Evolutionary conservation across 2,888 invertebrate genomes (phyloP).

Genomic region (Amphipyra tragopoginis): DNA sequence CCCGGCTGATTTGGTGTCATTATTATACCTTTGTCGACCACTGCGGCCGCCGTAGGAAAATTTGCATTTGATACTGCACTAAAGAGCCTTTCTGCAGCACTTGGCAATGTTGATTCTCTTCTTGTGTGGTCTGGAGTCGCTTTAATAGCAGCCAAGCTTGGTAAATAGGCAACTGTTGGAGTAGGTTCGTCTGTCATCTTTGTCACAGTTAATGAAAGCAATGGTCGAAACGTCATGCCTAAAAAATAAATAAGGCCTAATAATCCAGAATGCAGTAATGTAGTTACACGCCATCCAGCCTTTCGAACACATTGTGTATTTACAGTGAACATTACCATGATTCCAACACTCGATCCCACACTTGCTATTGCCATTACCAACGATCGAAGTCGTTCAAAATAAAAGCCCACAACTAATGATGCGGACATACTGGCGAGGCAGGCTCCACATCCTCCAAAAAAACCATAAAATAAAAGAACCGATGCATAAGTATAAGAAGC

Average conservation of each 20-base stretch:
- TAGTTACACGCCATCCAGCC: slow-evolving; percentile 79
- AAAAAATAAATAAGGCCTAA: slow-evolving; percentile 77
- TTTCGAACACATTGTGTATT: slow-evolving; percentile 74
- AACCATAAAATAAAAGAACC: slow-evolving; percentile 78
- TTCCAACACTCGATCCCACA: slow-evolving; percentile 80
- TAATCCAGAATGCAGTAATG: slow-evolving; percentile 79
- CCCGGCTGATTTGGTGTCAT: slow-evolving; percentile 66
- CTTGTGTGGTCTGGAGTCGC: slow-evolving; percentile 61
- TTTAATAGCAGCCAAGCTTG: slow-evolving; percentile 70
- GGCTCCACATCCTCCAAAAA: slow-evolving; percentile 77
- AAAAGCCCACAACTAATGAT: slow-evolving; percentile 81
- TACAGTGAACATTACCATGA: slow-evolving; percentile 76
- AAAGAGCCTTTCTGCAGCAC: slow-evolving; percentile 65
- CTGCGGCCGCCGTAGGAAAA: slow-evolving; percentile 81
- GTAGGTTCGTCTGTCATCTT: slow-evolving; percentile 75
- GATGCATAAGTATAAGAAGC: slow-evolving; percentile 70
- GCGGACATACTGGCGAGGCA: slow-evolving; percentile 79
- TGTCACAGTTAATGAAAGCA: slow-evolving; percentile 77
- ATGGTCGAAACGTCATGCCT: slow-evolving; percentile 79
- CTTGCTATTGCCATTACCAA: slow-evolving; percentile 77
- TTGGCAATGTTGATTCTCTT: slow-evolving; percentile 59
- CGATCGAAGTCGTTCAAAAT: slow-evolving; percentile 81
- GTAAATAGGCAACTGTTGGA: slow-evolving; percentile 82
- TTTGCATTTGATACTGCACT: slow-evolving; percentile 71
- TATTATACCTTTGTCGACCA: slow-evolving; percentile 68